Conservation (phyloP, 2,113 vertebrate species). For the Thalassoma bifasciatum region DNA sequence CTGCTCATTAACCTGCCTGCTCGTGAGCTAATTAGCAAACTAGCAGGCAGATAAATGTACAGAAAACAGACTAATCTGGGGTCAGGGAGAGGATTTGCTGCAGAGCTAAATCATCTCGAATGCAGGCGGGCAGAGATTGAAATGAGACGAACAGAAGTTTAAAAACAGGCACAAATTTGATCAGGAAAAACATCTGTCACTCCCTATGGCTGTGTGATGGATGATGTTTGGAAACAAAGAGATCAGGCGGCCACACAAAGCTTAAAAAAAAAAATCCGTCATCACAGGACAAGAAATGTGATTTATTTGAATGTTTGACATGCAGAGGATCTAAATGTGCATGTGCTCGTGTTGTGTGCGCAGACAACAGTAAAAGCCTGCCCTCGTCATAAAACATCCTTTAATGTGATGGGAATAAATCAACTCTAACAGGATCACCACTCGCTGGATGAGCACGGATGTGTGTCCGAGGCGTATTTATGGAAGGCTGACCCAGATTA, state of each 20-base stretch:
- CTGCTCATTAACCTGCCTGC: conserved; percentile 60
- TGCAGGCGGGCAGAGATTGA: conserved; percentile 1
- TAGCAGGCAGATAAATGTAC: conserved; percentile 7
- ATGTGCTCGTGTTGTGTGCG: not conserved
- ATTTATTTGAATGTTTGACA: not conserved
- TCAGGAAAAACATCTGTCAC: conserved; percentile 20
- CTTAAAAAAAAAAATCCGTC: not conserved
- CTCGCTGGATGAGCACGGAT: conserved; percentile 13
- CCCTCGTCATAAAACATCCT: conserved; percentile 20
- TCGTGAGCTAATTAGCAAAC: conserved; percentile 59
- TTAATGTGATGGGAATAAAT: conserved; percentile 42
- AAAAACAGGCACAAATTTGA: conserved; percentile 4
- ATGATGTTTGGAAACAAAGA: not conserved
- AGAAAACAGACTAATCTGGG: conserved; percentile 37
- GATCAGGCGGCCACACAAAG: not conserved
- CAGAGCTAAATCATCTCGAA: conserved; percentile 29
- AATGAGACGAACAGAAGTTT: not conserved
- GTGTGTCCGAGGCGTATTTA: conserved; percentile 36
- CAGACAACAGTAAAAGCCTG: conserved; percentile 9
- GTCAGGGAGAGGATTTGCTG: conserved; percentile 29
- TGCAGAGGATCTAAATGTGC: not conserved
- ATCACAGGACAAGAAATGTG: not conserved
- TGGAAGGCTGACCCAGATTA: conserved; percentile 43
- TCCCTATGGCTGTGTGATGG: not conserved
- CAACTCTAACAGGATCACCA: conserved; percentile 47